phyloP scores from a whole-genome alignment of 2,113 vertebrate genomes.

The Chamaea fasciata region DNA sequence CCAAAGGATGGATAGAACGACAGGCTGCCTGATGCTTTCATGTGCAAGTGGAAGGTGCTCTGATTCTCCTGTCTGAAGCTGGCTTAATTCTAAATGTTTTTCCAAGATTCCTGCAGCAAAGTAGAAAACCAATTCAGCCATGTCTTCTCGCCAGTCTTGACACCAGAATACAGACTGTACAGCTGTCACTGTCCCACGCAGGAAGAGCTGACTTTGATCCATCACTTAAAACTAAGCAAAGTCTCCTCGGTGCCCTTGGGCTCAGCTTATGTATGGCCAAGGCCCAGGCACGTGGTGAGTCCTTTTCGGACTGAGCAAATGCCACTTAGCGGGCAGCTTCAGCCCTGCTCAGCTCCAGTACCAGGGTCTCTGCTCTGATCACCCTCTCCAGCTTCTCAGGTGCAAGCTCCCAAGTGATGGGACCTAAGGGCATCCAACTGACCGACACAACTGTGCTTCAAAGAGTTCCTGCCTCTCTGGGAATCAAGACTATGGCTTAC shows the following conservation, averaged over 20 bases:
- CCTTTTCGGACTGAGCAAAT: not conserved
- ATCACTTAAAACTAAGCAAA: accelerated
- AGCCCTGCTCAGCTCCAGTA: not conserved
- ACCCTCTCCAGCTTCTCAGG: not conserved
- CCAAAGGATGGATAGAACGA: not conserved
- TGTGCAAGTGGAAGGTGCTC: not conserved
- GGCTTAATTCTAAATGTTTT: not conserved
- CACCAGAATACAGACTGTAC: not conserved
- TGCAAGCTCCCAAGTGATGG: not conserved
- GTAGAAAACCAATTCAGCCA: not conserved
- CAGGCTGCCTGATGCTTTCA: not conserved
- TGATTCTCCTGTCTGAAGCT: not conserved
- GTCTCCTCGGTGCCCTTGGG: not conserved
- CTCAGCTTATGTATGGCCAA: not conserved
- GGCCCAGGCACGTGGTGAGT: not conserved
- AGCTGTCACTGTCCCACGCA: not conserved
- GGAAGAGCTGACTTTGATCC: not conserved
- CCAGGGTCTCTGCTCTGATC: not conserved
- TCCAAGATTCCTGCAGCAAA: not conserved
- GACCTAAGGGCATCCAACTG: not conserved
- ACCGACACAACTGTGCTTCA: not conserved
- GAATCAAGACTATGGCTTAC: not conserved
- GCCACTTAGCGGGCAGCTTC: not conserved
- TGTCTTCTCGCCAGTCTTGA: not conserved
- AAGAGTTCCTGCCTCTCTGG: not conserved